Evolutionary conservation across 2,888 invertebrate species (phyloP), one percentile per base, ranked within the genome.

Genomic region (Mimumesa dahlbomi): DNA sequence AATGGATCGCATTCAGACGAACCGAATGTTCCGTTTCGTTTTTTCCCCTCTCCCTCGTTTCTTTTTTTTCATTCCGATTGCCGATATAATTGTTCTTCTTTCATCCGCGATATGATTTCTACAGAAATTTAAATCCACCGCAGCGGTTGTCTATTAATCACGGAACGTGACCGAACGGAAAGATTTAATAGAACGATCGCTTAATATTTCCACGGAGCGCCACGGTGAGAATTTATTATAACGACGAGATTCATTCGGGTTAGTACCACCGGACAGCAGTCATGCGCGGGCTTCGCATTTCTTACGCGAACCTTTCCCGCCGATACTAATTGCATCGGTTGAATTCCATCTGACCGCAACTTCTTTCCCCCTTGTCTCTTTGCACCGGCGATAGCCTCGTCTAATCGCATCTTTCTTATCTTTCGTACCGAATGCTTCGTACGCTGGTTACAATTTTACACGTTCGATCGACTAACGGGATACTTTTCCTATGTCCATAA

Each of bases 261-360:
- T 50, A n/a, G n/a, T n/a, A n/a, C n/a, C n/a, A 36, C 6, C 22
- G 31, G 48, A 45, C 22, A 42, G 50, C 50, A 50, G 57, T 36
- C 31, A 46, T 52, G 48, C 53, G 34, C 59, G 42, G 67, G n/a
- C 16, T 22, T 52, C 7, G 14, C 43, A 40, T 68, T 74, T 73
- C 67, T 74, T 73, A 45, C 54, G 31, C 53, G 38, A 13, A 36
- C 69, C 73, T 69, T 66, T 66, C 65, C 53, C 65, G 34, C 56
- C 58, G 65, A 58, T 73, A 69, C 65, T 75, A 75, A 73, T 75
- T 75, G 69, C 73, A 45, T 49, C 64, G 52, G 29, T 21, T 63
- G 73, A 64, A 73, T 74, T 74, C 73, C 68, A 63, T 6, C 68
- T 57, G 59, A 49, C 63, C 63, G 63, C 61, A 54, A 61, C 59